Conservation (phyloP, 2,113 vertebrate genomes). For the Rutilus rutilus region DNA sequence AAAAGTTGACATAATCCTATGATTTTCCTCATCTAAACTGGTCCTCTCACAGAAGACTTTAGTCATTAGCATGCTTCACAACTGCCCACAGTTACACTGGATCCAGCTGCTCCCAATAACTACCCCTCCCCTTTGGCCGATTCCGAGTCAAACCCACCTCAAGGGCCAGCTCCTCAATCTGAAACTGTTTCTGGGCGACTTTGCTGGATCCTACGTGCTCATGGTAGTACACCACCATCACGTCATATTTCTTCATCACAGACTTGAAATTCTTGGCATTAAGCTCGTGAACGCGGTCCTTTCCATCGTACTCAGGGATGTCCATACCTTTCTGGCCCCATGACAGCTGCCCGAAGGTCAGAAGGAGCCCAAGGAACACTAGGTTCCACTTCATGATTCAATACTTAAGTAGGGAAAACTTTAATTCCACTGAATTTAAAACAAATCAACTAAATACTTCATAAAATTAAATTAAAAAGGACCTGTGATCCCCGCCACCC, state of each 20-base stretch:
- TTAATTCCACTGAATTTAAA: conserved; percentile 24
- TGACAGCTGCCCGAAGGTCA: conserved; percentile 68
- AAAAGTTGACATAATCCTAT: too few species aligned
- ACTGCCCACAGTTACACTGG: neutral
- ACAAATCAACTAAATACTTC: conserved; percentile 39
- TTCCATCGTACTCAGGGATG: conserved; percentile 86
- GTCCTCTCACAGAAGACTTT: neutral
- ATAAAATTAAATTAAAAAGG: conserved; percentile 60
- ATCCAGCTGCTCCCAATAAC: neutral
- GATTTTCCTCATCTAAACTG: too few species aligned
- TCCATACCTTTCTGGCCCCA: conserved; percentile 80
- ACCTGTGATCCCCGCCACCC: conserved; percentile 73
- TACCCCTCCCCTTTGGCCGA: neutral
- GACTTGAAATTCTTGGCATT: conserved; percentile 86
- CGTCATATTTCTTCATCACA: conserved; percentile 88
- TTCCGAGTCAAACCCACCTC: conserved; percentile 79
- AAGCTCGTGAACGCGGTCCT: conserved; percentile 86
- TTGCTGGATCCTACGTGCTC: conserved; percentile 83
- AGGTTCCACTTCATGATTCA: conserved; percentile 78
- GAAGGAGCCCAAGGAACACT: conserved; percentile 76
- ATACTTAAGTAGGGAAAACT: conserved; percentile 42
- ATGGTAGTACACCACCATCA: conserved; percentile 89
- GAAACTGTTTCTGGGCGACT: conserved; percentile 85
- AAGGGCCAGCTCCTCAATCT: conserved; percentile 86
- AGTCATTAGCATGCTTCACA: neutral